phyloP scores from a whole-genome alignment of 2,113 vertebrate species.

The Dendropsophus ebraccatus region DNA sequence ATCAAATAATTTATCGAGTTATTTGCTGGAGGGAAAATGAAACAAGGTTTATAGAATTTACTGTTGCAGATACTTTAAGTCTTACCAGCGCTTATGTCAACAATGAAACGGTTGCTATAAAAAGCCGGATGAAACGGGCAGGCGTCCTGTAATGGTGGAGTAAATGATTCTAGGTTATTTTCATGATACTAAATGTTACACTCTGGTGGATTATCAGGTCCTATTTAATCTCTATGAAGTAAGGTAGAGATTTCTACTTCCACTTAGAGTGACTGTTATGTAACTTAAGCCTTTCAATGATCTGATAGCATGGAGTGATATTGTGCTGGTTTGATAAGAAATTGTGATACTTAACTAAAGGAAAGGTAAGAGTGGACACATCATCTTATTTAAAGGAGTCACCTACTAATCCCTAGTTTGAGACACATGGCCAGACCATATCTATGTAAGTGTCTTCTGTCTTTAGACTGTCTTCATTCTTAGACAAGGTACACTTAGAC shows the following conservation, averaged over 20 bases:
- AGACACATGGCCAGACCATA: not conserved
- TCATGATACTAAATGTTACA: not conserved
- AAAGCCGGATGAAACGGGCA: conserved; percentile 10
- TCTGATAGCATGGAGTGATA: no score
- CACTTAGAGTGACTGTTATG: no score
- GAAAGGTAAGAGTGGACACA: no score
- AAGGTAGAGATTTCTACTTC: no score
- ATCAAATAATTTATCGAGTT: conserved; percentile 51
- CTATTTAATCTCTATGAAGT: not conserved
- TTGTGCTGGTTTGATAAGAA: no score
- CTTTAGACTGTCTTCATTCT: no score
- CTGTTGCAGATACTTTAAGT: conserved; percentile 29
- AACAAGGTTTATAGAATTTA: conserved; percentile 48
- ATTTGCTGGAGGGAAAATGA: conserved; percentile 46
- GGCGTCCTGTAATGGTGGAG: not conserved
- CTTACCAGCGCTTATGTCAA: conserved; percentile 47
- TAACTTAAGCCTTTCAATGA: no score
- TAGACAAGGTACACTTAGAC: no score
- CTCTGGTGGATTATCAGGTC: not conserved
- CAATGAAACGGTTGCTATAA: conserved; percentile 48
- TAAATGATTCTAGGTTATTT: not conserved
- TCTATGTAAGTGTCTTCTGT: no score
- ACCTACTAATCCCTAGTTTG: not conserved
- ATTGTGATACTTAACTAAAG: not conserved
- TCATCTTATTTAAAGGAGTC: not conserved